Percentiles rank a stretch among this genome's conserved stretches.
Conservation (phyloP, 2,888 invertebrate species). For the Sympetrum striolatum region DNA sequence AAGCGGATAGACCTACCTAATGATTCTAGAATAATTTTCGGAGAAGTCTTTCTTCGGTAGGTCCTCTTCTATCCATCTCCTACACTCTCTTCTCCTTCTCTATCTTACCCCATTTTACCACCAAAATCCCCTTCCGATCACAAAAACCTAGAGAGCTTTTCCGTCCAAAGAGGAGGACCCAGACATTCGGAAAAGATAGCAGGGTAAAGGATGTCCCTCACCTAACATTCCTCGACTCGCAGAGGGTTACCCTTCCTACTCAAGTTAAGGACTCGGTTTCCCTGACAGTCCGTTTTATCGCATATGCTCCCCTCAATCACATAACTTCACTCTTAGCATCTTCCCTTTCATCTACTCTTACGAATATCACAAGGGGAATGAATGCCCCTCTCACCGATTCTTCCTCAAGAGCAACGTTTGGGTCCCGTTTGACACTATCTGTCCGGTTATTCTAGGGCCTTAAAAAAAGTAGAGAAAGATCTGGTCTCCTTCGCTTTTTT, state of each 20-base stretch:
- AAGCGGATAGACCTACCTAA: too few species aligned
- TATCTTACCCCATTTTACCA: not conserved
- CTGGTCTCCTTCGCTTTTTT: not conserved
- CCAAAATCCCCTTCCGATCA: not conserved
- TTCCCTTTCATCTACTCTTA: not conserved
- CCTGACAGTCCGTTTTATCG: not conserved
- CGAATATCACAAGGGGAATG: not conserved
- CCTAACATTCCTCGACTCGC: not conserved
- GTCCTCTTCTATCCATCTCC: not conserved
- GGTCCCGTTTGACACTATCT: not conserved
- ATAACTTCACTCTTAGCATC: not conserved
- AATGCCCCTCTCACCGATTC: too few species aligned
- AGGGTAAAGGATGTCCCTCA: not conserved
- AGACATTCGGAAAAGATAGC: not conserved
- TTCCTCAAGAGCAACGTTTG: too few species aligned
- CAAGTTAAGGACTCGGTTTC: not conserved
- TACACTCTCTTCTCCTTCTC: not conserved
- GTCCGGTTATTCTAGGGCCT: not conserved
- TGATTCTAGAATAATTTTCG: too few species aligned
- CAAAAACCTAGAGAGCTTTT: not conserved
- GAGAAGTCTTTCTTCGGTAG: not conserved
- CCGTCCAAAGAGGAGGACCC: not conserved
- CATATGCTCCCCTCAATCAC: constrained; percentile 1
- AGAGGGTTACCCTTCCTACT: not conserved
- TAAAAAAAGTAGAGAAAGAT: not conserved